Percentiles rank a stretch among this genome's conserved stretches.
These are phyloP conservation scores for Pluvianellus socialis DNA, from an alignment of 2,113 vertebrate species.

Conservation along the genomic window DNA sequence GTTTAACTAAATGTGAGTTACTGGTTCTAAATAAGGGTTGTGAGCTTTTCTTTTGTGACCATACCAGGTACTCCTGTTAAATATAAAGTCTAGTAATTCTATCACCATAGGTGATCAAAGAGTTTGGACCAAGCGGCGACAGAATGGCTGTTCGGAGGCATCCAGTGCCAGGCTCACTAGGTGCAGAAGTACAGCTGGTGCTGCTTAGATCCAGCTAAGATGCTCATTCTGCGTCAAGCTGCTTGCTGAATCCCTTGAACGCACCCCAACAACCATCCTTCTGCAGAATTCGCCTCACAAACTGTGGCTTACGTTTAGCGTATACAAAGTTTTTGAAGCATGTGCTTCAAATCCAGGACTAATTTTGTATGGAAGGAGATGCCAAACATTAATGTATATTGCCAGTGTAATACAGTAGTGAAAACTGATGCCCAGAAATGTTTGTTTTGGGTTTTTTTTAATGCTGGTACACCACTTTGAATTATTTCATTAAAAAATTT, in stretches of 20 bases:
- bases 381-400: background rate
- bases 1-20: constrained; percentile 3
- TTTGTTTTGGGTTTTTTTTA: background rate
- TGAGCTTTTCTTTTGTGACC: constrained; percentile 2
- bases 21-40: background rate
- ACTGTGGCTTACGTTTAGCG: background rate
- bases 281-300: background rate
- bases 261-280: background rate
- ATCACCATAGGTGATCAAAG: background rate
- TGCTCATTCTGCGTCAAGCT: background rate
- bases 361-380: background rate
- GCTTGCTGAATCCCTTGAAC: background rate
- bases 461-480: background rate
- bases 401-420: background rate
- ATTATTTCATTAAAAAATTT: background rate
- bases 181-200: background rate
- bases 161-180: background rate
- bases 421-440: background rate
- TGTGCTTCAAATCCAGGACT: background rate
- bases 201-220: background rate
- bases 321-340: background rate
- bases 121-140: background rate
- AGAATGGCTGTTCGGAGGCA: background rate
- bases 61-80: background rate
- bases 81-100: constrained; percentile 24